Percentiles rank a stretch among this genome's conserved stretches.
These are phyloP conservation scores for Sisyra nigra DNA, from an alignment of 2,888 invertebrate genomes.

Conservation along the genomic window DNA sequence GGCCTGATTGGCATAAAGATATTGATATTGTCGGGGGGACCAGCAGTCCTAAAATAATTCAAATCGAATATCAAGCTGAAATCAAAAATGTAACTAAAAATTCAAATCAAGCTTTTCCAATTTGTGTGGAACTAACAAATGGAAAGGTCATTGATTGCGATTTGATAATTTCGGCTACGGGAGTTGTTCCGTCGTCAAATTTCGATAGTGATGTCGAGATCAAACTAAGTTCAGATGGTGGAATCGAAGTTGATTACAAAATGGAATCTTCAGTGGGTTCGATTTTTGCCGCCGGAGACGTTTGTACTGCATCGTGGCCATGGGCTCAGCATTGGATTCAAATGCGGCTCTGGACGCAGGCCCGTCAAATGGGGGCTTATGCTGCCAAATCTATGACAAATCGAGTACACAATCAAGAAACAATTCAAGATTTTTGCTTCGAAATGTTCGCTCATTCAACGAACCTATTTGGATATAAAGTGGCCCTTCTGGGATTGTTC, in stretches of 20 bases:
- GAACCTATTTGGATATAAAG: conserved; percentile 83
- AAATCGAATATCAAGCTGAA: conserved; percentile 45
- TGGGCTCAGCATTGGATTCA: conserved; percentile 75
- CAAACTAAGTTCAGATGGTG: conserved; percentile 51
- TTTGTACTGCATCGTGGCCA: conserved; percentile 70
- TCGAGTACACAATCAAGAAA: conserved; percentile 37
- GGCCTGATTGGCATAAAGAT: conserved; percentile 87
- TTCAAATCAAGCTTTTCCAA: conserved; percentile 37
- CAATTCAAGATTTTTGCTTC: conserved; percentile 87
- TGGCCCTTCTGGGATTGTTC: conserved; percentile 78
- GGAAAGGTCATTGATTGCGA: conserved; percentile 62
- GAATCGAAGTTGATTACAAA: conserved; percentile 67
- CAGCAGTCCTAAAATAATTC: conserved; percentile 30
- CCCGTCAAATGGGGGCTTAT: conserved; percentile 91
- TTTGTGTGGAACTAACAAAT: conserved; percentile 59
- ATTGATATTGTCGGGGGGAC: conserved; percentile 38
- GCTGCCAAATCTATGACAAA: conserved; percentile 81
- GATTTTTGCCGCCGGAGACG: conserved; percentile 93
- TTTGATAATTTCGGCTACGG: conserved; percentile 89
- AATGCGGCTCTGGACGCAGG: conserved; percentile 96
- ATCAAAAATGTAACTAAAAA: conserved; percentile 24
- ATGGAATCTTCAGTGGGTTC: conserved; percentile 64
- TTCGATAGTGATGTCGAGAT: conserved; percentile 37
- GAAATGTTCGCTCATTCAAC: conserved; percentile 97
- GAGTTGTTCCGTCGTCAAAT: conserved; percentile 58